Conservation (phyloP, 2,888 invertebrate genomes). For the Diadegma fenestrale region DNA sequence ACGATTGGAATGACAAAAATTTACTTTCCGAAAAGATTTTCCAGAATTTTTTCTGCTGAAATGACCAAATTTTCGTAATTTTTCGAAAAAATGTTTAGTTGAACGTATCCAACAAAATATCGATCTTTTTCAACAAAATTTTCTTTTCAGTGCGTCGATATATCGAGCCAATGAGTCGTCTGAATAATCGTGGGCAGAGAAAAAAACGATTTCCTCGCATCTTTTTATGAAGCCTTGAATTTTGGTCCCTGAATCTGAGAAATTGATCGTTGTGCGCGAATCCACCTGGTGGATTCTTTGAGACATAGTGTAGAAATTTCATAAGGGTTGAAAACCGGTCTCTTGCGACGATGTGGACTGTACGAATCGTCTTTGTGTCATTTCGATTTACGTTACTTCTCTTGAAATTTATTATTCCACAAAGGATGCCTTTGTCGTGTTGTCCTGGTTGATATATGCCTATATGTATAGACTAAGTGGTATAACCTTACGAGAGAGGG, state of each 20-base stretch:
- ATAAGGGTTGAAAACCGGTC: neutral
- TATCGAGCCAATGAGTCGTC: neutral
- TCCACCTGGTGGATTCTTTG: neutral
- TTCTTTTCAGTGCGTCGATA: too few relatives aligned
- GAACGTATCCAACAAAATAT: too few relatives aligned
- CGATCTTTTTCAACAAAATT: too few relatives aligned
- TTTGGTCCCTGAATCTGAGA: neutral
- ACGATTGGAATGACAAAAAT: too few relatives aligned
- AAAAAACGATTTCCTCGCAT: neutral
- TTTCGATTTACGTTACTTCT: slow-evolving; percentile 55
- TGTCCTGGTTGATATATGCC: slow-evolving; percentile 57
- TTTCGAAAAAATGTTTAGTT: too few relatives aligned
- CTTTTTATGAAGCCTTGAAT: too few relatives aligned
- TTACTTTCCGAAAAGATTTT: too few relatives aligned
- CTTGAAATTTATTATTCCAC: slow-evolving; percentile 67
- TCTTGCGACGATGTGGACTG: neutral
- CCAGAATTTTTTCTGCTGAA: too few relatives aligned
- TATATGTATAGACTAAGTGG: neutral
- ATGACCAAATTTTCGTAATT: too few relatives aligned
- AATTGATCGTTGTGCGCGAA: neutral
- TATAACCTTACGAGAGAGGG: slow-evolving; percentile 1
- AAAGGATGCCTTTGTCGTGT: slow-evolving; percentile 6
- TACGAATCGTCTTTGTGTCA: slow-evolving; percentile 20
- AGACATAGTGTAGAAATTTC: neutral
- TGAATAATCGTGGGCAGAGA: neutral